Percentiles rank a stretch among this genome's conserved stretches.
phyloP scores from a whole-genome alignment of 2,888 invertebrate species.

The Theretra japonica region DNA sequence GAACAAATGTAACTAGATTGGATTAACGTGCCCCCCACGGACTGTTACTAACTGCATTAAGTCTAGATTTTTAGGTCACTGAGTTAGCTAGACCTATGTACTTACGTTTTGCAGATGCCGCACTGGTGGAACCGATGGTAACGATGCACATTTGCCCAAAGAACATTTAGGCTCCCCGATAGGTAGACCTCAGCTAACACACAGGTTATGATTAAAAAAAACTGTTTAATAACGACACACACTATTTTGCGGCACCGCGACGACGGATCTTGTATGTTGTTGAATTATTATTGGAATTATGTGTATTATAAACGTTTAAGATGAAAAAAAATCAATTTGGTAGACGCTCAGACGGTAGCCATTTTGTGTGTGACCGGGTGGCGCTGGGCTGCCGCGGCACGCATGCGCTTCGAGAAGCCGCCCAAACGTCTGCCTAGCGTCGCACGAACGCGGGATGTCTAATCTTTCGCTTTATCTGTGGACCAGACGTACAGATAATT shows the following conservation, averaged over 20 bases:
- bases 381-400: slow-evolving; percentile 55
- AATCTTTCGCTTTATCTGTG: slow-evolving; percentile 32
- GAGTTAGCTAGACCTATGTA: slow-evolving; percentile 51
- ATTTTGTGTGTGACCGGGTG: slow-evolving; percentile 70
- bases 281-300: slow-evolving; percentile 31
- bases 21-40: slow-evolving; percentile 30
- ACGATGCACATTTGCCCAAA: slow-evolving; percentile 16
- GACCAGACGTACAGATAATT: slow-evolving; percentile 1
- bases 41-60: slow-evolving; percentile 71
- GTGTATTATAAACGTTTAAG: slow-evolving; percentile 29
- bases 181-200: background rate
- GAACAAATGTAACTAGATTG: slow-evolving; percentile 34
- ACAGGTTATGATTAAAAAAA: slow-evolving; percentile 13
- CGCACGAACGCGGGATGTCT: slow-evolving; percentile 14
- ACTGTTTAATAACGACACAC: slow-evolving; percentile 10
- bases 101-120: slow-evolving; percentile 40
- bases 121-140: background rate
- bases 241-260: slow-evolving; percentile 6
- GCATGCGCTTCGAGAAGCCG: slow-evolving; percentile 66
- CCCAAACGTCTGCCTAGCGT: slow-evolving; percentile 53
- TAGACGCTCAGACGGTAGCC: slow-evolving; percentile 69
- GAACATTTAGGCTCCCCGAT: background rate
- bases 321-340: slow-evolving; percentile 72
- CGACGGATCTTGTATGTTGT: slow-evolving; percentile 27
- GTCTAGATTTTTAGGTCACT: slow-evolving; percentile 71